Evolutionary conservation across 2,797 vertebrate genomes (phyloP).

Genomic region (Danio choprae): DNA sequence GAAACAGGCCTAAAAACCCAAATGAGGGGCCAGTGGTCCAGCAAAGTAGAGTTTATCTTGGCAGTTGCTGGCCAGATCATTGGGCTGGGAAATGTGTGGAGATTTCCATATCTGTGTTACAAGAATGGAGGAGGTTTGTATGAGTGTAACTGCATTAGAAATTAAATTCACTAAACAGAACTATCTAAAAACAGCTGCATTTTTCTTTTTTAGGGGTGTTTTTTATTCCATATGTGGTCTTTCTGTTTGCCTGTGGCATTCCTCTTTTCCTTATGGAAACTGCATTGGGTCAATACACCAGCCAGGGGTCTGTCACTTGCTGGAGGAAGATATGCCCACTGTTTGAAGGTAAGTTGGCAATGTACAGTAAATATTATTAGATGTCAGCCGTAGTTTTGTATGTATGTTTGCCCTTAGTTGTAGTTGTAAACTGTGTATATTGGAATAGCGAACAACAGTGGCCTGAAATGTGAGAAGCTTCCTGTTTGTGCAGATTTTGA

Average conservation of each 20-base stretch:
- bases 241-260: conserved; percentile 81
- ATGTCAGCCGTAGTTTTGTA: not conserved
- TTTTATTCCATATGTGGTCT: conserved; percentile 81
- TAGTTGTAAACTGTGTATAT: not conserved
- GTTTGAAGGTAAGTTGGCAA: conserved; percentile 77
- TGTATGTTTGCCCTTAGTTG: not conserved
- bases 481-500: not conserved
- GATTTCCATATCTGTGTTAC: conserved; percentile 85
- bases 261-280: conserved; percentile 82
- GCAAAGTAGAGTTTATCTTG: conserved; percentile 80
- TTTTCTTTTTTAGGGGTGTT: conserved; percentile 75
- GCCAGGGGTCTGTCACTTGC: conserved; percentile 79
- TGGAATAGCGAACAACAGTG: not conserved
- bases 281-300: conserved; percentile 79
- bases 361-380: not conserved
- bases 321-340: conserved; percentile 82
- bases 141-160: not conserved
- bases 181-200: not conserved
- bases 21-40: conserved; percentile 79
- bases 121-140: conserved; percentile 84
- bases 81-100: conserved; percentile 84
- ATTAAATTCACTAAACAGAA: not conserved
- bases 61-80: conserved; percentile 84
- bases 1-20: conserved; percentile 39
- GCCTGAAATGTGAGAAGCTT: not conserved